These are phyloP conservation scores for Chlorocebus sabaeus DNA, from an alignment of 2,113 vertebrate genomes.

Conservation along the genomic window DNA sequence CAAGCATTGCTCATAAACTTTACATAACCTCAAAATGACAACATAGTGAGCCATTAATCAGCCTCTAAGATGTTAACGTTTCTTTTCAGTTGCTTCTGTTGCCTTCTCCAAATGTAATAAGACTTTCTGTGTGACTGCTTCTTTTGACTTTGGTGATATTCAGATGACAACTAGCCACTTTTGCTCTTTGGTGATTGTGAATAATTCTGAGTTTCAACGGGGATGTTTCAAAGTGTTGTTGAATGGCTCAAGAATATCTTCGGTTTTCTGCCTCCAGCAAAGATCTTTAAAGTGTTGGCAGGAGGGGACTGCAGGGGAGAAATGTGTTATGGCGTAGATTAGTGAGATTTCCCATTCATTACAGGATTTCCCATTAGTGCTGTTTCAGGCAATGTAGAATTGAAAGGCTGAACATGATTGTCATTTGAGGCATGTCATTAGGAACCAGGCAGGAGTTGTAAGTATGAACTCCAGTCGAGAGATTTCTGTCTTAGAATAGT, in stretches of 20 bases:
- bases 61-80: not conserved
- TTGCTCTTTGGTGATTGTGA: constrained; percentile 35
- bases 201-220: constrained; percentile 30
- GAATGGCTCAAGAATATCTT: constrained; percentile 14
- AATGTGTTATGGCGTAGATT: constrained; percentile 35
- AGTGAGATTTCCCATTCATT: constrained; percentile 50
- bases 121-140: constrained; percentile 12
- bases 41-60: constrained; percentile 33
- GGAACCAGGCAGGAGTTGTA: not conserved
- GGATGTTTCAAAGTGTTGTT: constrained; percentile 34
- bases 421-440: constrained; percentile 40
- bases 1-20: constrained; percentile 48
- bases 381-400: constrained; percentile 11
- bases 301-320: constrained; percentile 6
- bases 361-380: constrained; percentile 43
- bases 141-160: constrained; percentile 38
- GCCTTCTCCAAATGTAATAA: constrained; percentile 24
- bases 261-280: constrained; percentile 60
- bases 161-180: constrained; percentile 17
- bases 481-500: not conserved
- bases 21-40: constrained; percentile 50
- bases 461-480: not conserved
- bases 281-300: constrained; percentile 44
- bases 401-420: constrained; percentile 21
- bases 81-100: constrained; percentile 33